phyloP scores from a whole-genome alignment of 2,888 invertebrate genomes.

The Carterocephalus palaemon region DNA sequence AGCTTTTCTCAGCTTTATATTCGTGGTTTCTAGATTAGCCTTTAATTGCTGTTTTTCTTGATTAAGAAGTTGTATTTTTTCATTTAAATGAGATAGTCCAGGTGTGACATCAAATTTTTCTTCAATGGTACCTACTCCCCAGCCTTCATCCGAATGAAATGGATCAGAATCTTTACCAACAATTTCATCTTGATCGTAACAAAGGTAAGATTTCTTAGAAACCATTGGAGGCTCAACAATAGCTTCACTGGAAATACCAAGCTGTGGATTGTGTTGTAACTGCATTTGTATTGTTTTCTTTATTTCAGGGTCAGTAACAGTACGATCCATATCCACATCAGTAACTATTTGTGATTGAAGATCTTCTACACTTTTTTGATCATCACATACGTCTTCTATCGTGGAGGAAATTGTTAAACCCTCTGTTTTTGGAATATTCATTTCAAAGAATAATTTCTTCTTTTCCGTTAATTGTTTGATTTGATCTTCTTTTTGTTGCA shows the following conservation, averaged over 20 bases:
- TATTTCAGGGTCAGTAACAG: conserved; percentile 30
- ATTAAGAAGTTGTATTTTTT: conserved; percentile 79
- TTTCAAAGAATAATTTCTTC: conserved; percentile 65
- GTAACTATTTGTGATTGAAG: conserved; percentile 68
- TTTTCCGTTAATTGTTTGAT: conserved; percentile 59
- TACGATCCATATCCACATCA: conserved; percentile 35
- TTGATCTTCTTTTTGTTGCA: conserved; percentile 56
- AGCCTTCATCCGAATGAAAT: conserved; percentile 69
- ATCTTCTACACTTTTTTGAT: conserved; percentile 43
- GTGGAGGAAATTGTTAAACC: conserved; percentile 71
- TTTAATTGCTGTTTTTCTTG: conserved; percentile 77
- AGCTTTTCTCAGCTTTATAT: conserved; percentile 86
- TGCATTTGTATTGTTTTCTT: conserved; percentile 45
- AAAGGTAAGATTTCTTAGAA: conserved; percentile 76
- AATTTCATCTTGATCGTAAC: conserved; percentile 55
- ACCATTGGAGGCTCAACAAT: conserved; percentile 62
- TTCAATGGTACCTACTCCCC: conserved; percentile 62
- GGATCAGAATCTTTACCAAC: conserved; percentile 48
- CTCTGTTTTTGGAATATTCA: conserved; percentile 75
- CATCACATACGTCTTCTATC: conserved; percentile 58
- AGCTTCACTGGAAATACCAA: conserved; percentile 29
- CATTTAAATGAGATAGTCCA: conserved; percentile 77
- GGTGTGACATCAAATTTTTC: conserved; percentile 51
- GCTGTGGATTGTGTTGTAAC: conserved; percentile 34
- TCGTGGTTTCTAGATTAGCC: conserved; percentile 81